Evolutionary conservation across 2,113 vertebrate genomes (phyloP), one percentile per base, ranked within the genome.

Genomic region (Solea senegalensis): DNA sequence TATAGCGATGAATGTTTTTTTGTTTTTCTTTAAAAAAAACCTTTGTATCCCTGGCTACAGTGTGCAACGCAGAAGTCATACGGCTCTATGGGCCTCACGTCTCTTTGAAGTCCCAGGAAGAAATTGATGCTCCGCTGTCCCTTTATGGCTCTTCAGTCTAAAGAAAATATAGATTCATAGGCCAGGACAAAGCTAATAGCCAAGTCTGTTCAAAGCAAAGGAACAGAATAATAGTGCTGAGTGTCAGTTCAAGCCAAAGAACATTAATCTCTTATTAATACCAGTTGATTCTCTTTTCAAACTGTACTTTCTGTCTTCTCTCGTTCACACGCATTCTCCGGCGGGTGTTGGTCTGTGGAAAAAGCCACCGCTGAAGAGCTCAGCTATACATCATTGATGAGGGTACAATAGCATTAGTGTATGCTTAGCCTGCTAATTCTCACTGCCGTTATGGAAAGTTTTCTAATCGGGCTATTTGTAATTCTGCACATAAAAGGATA

Each of bases 341-440:
- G 75, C 51, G 76, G 67, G 58, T 54, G 65, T 60, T 76, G 76
- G 81, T 84, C 72, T 73, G 76, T 52, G 73, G 78, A 82, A 63
- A 72, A 86, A 77, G 80, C 69, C 85, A 83, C 81, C 82, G 62
- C 66, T 65, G 84, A 89, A 57, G 78, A 83, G 80, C 84, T 84
- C 76, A 68, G 78, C 88, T 74, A 82, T 91, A 90, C 87, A 85
- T 92, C 88, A 92, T 67, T 90, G 90, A 92, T 92, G 89, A 92
- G 81, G 79, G 68, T 82, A 86, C 90, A 91, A 90, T 86, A 78
- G 86, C 65, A 83, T 88, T 90, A 90, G 86, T 64, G 80, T 84
- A 88, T 82, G 85, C 82, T 83, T 69, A 88, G 80, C 87, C 84
- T 89, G 82, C 78, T 88, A 88, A 89, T 92, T 91, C 84, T 63